A percentile compares a stretch with the other conserved stretches of the same genome.
phyloP scores from a whole-genome alignment of 2,797 vertebrate species.

The Tragelaphus eurycerus region DNA sequence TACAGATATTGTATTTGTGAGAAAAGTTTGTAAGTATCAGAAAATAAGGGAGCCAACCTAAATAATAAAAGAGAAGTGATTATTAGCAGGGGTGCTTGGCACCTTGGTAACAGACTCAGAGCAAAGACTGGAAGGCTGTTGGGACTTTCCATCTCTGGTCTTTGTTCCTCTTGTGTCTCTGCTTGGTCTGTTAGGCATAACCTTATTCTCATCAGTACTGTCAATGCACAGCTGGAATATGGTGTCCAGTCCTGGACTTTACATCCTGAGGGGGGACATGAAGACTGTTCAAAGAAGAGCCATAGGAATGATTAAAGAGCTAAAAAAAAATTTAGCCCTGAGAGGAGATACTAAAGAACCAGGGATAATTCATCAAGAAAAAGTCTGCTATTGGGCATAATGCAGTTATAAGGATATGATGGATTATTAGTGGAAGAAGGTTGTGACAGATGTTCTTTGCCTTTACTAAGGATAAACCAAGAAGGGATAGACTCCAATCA shows the following conservation, averaged over 20 bases:
- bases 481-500: not conserved
- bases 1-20: not conserved
- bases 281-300: not conserved
- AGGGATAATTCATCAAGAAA: not conserved
- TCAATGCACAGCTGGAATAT: not conserved
- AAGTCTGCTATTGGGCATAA: not conserved
- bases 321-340: not conserved
- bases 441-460: not conserved
- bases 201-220: not conserved
- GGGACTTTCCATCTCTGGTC: not conserved
- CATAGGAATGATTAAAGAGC: not conserved
- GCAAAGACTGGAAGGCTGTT: not conserved
- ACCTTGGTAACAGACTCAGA: not conserved
- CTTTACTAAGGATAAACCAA: not conserved
- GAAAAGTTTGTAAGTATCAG: not conserved
- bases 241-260: not conserved
- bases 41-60: not conserved
- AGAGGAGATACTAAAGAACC: not conserved
- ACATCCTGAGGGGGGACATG: not conserved
- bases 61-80: not conserved
- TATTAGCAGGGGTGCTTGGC: not conserved
- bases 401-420: not conserved
- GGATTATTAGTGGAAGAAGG: not conserved
- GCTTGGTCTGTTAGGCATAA: not conserved
- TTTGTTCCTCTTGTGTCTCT: not conserved